phyloP scores from a whole-genome alignment of 2,888 invertebrate genomes.

The Suillia variegata region DNA sequence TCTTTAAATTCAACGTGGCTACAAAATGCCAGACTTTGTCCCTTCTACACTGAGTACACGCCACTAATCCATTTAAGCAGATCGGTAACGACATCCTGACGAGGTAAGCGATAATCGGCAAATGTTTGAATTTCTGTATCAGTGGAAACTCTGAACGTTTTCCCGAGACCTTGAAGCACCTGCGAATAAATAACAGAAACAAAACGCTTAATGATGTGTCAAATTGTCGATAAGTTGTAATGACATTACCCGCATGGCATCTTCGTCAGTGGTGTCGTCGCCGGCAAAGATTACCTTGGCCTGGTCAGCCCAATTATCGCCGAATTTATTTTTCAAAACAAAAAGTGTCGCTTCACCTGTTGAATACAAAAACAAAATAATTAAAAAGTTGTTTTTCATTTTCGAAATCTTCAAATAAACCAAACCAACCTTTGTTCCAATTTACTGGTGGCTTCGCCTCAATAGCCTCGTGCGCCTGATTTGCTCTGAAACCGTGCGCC shows the following conservation, averaged over 20 bases:
- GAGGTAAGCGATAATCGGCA: constrained; percentile 73
- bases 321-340: constrained; percentile 74
- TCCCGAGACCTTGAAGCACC: constrained; percentile 73
- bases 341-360: constrained; percentile 72
- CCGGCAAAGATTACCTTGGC: constrained; percentile 82
- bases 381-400: too few relatives aligned
- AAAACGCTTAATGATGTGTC: too few relatives aligned
- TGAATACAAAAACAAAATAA: too few relatives aligned
- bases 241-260: constrained; percentile 83
- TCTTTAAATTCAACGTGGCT: too few relatives aligned
- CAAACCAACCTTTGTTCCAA: constrained; percentile 74
- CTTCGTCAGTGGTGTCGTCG: constrained; percentile 88
- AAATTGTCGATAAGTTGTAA: too few relatives aligned
- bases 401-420: too few relatives aligned
- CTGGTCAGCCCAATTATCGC: constrained; percentile 73
- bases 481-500: constrained; percentile 69
- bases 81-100: constrained; percentile 73
- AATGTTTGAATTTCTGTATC: constrained; percentile 72
- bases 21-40: too few relatives aligned
- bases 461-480: constrained; percentile 72
- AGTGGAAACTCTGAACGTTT: constrained; percentile 75
- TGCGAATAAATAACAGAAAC: constrained; percentile 49
- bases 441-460: constrained; percentile 79
- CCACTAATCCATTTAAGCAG: constrained; percentile 71
- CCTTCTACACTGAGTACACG: constrained; percentile 37